phyloP scores from a whole-genome alignment of 1,140 invertebrate species.

The Asbolus verrucosus region DNA sequence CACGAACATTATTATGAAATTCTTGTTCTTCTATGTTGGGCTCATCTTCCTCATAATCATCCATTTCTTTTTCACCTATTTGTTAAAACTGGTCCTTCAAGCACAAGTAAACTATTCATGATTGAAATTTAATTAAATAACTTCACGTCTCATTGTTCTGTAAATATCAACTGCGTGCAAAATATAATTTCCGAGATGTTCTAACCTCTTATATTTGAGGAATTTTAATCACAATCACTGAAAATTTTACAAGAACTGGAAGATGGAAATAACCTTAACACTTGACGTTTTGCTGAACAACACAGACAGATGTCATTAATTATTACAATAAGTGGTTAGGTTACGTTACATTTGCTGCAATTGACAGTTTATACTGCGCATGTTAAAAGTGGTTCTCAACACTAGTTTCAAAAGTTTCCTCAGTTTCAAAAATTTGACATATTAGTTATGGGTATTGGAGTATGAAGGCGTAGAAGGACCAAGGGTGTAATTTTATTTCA shows the following conservation, averaged over 20 bases:
- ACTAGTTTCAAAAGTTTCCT: no score
- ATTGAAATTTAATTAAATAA: neutral
- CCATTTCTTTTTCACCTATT: conserved; percentile 53
- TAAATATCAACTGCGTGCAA: neutral
- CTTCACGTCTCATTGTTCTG: neutral
- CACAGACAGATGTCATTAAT: no score
- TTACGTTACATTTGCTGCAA: no score
- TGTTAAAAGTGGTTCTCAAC: no score
- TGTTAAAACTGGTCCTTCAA: conserved; percentile 27
- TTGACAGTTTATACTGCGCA: no score
- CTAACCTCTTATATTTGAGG: no score
- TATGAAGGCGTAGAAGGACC: no score
- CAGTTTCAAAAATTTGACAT: no score
- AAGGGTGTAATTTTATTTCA: no score
- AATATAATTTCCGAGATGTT: no score
- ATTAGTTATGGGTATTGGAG: no score
- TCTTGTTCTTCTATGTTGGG: conserved; percentile 82
- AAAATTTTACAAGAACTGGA: conserved; percentile 8
- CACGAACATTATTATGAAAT: conserved; percentile 93
- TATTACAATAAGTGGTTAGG: no score
- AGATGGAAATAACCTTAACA: conserved; percentile 3
- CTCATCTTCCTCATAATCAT: conserved; percentile 59
- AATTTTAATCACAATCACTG: neutral
- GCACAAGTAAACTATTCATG: conserved; percentile 26
- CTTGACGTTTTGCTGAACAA: conserved; percentile 12